Percentiles rank a stretch among this genome's conserved stretches.
Conservation (phyloP, 2,113 vertebrate genomes). For the Leucoraja erinaceus region DNA sequence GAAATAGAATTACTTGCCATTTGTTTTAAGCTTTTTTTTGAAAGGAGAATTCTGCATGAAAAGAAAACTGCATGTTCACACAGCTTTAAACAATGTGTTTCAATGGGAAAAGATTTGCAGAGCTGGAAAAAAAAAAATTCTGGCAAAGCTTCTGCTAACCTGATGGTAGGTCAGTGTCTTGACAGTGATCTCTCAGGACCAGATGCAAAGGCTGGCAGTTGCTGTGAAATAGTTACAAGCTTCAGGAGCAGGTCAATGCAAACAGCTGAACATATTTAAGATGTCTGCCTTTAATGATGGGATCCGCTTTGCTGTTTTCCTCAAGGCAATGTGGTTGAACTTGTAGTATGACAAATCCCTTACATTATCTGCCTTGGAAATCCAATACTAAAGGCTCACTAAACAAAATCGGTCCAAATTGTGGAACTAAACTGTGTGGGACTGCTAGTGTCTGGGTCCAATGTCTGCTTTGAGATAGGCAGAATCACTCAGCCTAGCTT, state of each 20-base stretch:
- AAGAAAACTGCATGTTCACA: neutral
- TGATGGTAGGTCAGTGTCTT: neutral
- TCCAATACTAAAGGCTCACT: neutral
- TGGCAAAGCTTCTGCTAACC: neutral
- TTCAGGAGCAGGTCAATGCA: conserved; percentile 16
- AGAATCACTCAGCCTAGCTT: neutral
- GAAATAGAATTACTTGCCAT: neutral
- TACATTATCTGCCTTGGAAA: conserved; percentile 14
- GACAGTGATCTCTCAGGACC: conserved; percentile 16
- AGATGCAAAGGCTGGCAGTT: neutral
- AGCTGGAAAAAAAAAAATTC: neutral
- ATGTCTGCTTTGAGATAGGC: neutral
- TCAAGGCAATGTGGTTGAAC: conserved; percentile 3
- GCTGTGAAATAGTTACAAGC: neutral
- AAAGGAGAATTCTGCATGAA: neutral
- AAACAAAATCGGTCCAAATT: neutral
- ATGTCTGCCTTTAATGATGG: neutral
- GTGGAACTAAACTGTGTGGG: neutral
- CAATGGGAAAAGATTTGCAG: neutral
- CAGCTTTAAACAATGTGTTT: neutral
- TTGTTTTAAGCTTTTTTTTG: neutral
- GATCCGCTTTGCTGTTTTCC: conserved; percentile 13
- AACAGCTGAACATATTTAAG: conserved; percentile 32
- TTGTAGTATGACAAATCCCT: conserved; percentile 26
- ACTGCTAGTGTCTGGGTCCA: neutral